A percentile compares a stretch with the other conserved stretches of the same genome.
These are phyloP conservation scores for Acromyrmex charruanus DNA, from an alignment of 1,140 invertebrate species.

Conservation along the genomic window DNA sequence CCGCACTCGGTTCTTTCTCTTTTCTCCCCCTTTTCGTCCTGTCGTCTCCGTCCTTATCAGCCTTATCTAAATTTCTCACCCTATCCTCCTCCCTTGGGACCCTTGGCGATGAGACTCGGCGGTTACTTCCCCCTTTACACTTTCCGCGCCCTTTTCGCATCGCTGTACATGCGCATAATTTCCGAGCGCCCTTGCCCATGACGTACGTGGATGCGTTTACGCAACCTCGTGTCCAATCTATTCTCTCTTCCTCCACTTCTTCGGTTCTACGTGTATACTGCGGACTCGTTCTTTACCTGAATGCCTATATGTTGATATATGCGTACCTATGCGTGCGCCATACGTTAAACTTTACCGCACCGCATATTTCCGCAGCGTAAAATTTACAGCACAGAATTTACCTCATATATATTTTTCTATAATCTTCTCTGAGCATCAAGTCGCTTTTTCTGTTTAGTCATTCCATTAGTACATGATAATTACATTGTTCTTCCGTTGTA, in stretches of 20 bases:
- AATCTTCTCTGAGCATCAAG: background rate
- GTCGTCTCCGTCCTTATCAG: slow-evolving; percentile 43
- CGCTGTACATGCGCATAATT: slow-evolving; percentile 64
- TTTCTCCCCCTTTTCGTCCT: slow-evolving; percentile 4
- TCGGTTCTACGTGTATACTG: background rate
- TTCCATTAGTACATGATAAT: slow-evolving; percentile 21
- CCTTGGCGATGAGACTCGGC: slow-evolving; percentile 12
- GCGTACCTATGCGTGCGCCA: background rate
- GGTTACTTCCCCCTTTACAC: slow-evolving; percentile 23
- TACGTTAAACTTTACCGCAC: background rate
- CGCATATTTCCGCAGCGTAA: slow-evolving; percentile 29
- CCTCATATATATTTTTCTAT: background rate
- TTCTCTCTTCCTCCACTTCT: slow-evolving; percentile 41
- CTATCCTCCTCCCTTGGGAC: slow-evolving; percentile 53
- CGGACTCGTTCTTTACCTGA: slow-evolving; percentile 33
- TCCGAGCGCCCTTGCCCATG: slow-evolving; percentile 33
- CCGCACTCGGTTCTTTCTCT: slow-evolving; percentile 51
- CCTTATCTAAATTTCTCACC: slow-evolving; percentile 47
- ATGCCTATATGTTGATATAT: slow-evolving; percentile 37
- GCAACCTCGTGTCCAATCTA: slow-evolving; percentile 56
- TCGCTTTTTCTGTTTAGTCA: background rate
- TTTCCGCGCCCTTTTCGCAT: slow-evolving; percentile 59
- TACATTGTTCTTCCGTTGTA: background rate
- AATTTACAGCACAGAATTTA: slow-evolving; percentile 24
- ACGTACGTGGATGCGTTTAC: slow-evolving; percentile 48